Evolutionary conservation across 2,797 vertebrate species (phyloP), one percentile per base, ranked within the genome.

Genomic region (Geotrypetes seraphini): DNA sequence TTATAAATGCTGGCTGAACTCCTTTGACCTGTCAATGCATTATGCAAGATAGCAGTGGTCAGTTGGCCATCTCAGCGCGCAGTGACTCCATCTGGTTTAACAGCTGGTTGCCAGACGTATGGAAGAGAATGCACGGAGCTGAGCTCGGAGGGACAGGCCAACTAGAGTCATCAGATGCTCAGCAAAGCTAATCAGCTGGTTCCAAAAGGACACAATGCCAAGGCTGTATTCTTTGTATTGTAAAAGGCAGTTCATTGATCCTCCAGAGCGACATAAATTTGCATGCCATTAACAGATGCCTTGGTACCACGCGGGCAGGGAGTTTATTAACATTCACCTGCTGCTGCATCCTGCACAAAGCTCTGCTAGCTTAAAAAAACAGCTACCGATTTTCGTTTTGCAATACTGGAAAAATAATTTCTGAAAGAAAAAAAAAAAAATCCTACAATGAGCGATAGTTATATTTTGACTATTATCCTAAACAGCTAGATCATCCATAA

Each of bases 41-140:
- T 75, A 49, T 43, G 60, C 55, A 21, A 40, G 39, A 16, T 35
- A 45, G 35, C 12, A 39, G 49, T 42, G 66, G 75, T 58, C 61
- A 66, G 53, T 50, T 60, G 44, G 51, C 49, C 55, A 57, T 57
- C 15, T 24, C 52, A 43, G 34, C 42, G 39, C 31, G 34, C 52
- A 36, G 21, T 28, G 40, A 26, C 56, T 70, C 71, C 86, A 79
- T 83, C 75, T 89, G 84, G 59, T 58, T 59, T 6, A 43, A 57
- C 83, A 84, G 76, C 80, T 83, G 68, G 57, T 47, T 19, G 22
- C 60, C 60, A 69, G 51, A 65, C 53, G 63, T 48, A 53, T 39
- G 36, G 50, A 28, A 43, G 50, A 48, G 42, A 26, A 42, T 57
- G 38, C 44, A 42, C 66, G 57, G 57, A 53, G 5, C 36, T 19